Evolutionary conservation across 2,888 invertebrate species (phyloP), one percentile per base, ranked within the genome.

Genomic region (Acholoe squamosa): DNA sequence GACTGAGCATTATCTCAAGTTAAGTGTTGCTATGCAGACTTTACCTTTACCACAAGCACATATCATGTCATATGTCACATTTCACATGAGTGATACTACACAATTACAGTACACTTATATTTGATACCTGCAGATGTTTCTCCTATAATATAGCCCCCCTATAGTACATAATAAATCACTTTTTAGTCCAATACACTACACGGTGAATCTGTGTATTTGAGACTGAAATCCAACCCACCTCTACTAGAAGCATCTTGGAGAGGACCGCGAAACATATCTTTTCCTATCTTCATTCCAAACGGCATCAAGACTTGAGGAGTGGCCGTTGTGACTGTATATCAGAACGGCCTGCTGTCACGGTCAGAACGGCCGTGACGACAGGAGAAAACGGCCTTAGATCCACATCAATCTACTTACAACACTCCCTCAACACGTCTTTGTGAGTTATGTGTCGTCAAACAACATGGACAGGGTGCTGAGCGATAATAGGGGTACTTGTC

Each of bases 211-310:
- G 28, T 67, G 67, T 67, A 67, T 25, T 67, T 7, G 67, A 43
- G 43, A 10, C 43, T 43, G 43, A 43, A 43, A 77, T 77, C 28
- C 1, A 0, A 86, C 86, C 86, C 54, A 86, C 86, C 86, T 86
- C 86, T 86, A 56, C 54, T 86, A 31, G 54, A 28, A 31, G 86
- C 86, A 86, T 86, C 56, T 52, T n/a, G 52, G 28, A 86, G 52
- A 54, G 86, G 86, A 31, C 86, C 86, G 25, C 86, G 86, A 56
- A 86, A 86, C 86, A 86, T 86, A 54, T 86, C 86, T 56, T 56
- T 86, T 10, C 86, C 86, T 54, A 86, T 86, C 86, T 86, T 86
- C 86, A 86, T 86, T 54, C 86, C 86, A 86, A 86, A 86, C 56
- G 86, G 86, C 86, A 86, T 86, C n/a, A 86, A 86, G 80, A 43